These are phyloP conservation scores for Cydia splendana DNA, from an alignment of 1,140 invertebrate genomes.

Conservation along the genomic window DNA sequence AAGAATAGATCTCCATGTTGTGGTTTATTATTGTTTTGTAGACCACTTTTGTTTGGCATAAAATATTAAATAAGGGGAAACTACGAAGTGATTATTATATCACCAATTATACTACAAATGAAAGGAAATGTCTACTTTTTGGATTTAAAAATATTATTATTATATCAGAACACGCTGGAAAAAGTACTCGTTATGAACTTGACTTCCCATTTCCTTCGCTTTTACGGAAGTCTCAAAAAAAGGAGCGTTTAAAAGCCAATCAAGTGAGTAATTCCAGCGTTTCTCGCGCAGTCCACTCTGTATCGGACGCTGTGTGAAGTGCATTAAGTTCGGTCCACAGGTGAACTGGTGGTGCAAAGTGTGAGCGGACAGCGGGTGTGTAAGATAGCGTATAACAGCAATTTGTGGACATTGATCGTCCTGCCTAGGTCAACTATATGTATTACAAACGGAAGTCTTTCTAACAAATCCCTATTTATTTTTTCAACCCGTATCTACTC, in stretches of 20 bases:
- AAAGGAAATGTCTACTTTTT: too few relatives aligned
- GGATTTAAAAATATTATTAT: too few relatives aligned
- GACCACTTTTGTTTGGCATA: too few relatives aligned
- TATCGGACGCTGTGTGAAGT: slow-evolving; percentile 4
- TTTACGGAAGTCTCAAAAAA: neutral
- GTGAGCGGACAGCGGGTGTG: neutral
- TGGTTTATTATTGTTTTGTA: too few relatives aligned
- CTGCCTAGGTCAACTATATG: too few relatives aligned
- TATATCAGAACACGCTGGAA: neutral
- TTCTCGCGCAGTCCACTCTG: slow-evolving; percentile 12
- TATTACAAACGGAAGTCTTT: too few relatives aligned
- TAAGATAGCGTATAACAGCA: neutral
- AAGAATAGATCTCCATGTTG: too few relatives aligned
- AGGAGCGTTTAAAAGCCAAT: slow-evolving; percentile 10
- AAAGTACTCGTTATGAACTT: neutral
- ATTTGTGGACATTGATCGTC: neutral
- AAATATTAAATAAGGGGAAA: too few relatives aligned
- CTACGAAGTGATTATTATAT: too few relatives aligned
- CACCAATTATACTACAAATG: too few relatives aligned
- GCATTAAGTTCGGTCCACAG: slow-evolving; percentile 9
- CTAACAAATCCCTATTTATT: too few relatives aligned
- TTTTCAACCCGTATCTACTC: too few relatives aligned
- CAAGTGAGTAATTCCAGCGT: slow-evolving; percentile 12
- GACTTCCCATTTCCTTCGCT: neutral
- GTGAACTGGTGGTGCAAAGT: neutral